Evolutionary conservation across 2,113 vertebrate species (phyloP).

Genomic region (rabbit (Oryctolagus cuniculus)): DNA sequence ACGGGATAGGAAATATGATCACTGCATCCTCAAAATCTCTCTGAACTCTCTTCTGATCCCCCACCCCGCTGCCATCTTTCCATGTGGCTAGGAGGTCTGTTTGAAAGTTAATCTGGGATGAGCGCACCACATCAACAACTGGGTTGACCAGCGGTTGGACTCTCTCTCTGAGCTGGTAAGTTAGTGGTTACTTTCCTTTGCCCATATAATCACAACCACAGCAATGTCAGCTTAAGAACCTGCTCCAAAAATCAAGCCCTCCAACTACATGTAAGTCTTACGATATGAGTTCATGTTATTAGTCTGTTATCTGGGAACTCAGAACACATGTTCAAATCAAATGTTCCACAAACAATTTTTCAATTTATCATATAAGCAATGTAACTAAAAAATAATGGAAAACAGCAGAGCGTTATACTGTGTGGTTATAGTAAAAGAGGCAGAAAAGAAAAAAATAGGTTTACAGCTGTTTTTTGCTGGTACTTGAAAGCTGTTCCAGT

Average conservation of each 20-base stretch:
- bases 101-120: neutral
- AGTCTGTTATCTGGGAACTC: slow-evolving; percentile 30
- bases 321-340: slow-evolving; percentile 23
- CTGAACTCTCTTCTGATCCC: no score
- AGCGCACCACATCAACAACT: neutral
- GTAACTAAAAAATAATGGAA: neutral
- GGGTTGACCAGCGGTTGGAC: neutral
- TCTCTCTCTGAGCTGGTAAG: neutral
- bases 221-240: slow-evolving; percentile 41
- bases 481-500: neutral
- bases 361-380: neutral
- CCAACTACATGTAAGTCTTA: neutral
- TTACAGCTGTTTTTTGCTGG: neutral
- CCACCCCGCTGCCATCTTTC: fast-evolving
- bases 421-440: neutral
- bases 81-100: neutral
- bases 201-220: slow-evolving; percentile 69
- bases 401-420: neutral
- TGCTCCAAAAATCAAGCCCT: neutral
- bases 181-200: slow-evolving; percentile 60
- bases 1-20: neutral
- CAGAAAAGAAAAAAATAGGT: neutral
- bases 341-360: neutral
- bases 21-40: neutral
- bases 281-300: neutral